These are phyloP conservation scores for Ptychadena robeensis DNA, from an alignment of 2,797 vertebrate species.

Conservation along the genomic window DNA sequence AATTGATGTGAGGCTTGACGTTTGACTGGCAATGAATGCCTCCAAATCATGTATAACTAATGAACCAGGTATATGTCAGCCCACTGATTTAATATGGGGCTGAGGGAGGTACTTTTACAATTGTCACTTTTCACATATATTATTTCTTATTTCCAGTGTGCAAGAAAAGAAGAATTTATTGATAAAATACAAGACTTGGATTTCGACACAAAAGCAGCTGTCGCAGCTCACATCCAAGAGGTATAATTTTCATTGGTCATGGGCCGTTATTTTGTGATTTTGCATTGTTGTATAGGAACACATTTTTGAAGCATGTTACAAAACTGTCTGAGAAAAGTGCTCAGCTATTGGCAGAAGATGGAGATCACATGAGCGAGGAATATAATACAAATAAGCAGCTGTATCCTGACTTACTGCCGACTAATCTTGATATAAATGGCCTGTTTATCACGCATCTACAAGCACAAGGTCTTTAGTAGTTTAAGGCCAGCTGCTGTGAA, in stretches of 20 bases:
- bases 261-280: conserved; percentile 1
- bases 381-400: conserved; percentile 2
- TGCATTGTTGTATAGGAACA: background rate
- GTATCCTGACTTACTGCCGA: conserved; percentile 27
- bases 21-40: no score
- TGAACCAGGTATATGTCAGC: no score
- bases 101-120: no score
- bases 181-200: conserved; percentile 94
- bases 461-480: conserved; percentile 25
- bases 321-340: background rate
- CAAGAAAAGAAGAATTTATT: conserved; percentile 97
- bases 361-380: conserved; percentile 39
- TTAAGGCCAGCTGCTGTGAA: conserved; percentile 28
- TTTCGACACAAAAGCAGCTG: conserved; percentile 94
- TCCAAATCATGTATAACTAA: no score
- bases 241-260: conserved; percentile 71
- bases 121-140: no score
- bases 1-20: no score
- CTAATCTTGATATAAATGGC: background rate
- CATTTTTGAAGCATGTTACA: background rate
- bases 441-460: background rate
- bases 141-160: conserved; percentile 78
- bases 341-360: background rate
- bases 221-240: conserved; percentile 97
- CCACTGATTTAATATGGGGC: no score